Evolutionary conservation across 1,140 invertebrate genomes (phyloP).

Genomic region (Caenorhabditis briggsae): DNA sequence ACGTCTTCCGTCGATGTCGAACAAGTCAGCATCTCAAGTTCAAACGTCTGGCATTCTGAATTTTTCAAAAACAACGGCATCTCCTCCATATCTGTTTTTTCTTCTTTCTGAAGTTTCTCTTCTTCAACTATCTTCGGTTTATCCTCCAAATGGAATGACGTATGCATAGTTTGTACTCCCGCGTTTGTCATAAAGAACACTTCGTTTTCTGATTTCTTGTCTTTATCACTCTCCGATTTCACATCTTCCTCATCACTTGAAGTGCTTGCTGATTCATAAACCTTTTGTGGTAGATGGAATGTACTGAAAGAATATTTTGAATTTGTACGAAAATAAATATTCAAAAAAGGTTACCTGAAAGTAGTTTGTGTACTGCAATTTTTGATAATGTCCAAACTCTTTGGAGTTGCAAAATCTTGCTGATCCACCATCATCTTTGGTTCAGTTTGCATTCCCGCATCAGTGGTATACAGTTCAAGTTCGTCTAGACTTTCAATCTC

Average conservation of each 20-base stretch:
- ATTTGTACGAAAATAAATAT: background rate
- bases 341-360: background rate
- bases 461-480: conserved; percentile 12
- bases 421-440: conserved; percentile 17
- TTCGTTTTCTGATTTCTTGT: conserved; percentile 7
- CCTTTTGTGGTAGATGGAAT: conserved; percentile 19
- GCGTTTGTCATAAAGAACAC: conserved; percentile 33
- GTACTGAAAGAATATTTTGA: conserved; percentile 18
- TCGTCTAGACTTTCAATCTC: conserved; percentile 32
- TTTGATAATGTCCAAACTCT: conserved; percentile 1
- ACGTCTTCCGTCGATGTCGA: conserved; percentile 5
- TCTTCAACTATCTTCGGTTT: conserved; percentile 13
- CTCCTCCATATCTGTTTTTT: background rate
- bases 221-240: background rate
- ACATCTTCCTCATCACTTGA: background rate
- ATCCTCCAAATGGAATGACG: background rate
- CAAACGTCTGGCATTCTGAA: conserved; percentile 1
- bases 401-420: conserved; percentile 27
- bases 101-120: background rate
- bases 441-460: conserved; percentile 32
- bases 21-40: background rate
- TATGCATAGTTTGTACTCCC: conserved; percentile 34
- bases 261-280: conserved; percentile 28
- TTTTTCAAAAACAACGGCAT: conserved; percentile 18
- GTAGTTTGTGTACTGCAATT: conserved; percentile 48